A percentile compares a stretch with the other conserved stretches of the same genome.
These are phyloP conservation scores for Henricia sp. DNA, from an alignment of 53 echinoderm and acorn worm genomes.

Conservation along the genomic window DNA sequence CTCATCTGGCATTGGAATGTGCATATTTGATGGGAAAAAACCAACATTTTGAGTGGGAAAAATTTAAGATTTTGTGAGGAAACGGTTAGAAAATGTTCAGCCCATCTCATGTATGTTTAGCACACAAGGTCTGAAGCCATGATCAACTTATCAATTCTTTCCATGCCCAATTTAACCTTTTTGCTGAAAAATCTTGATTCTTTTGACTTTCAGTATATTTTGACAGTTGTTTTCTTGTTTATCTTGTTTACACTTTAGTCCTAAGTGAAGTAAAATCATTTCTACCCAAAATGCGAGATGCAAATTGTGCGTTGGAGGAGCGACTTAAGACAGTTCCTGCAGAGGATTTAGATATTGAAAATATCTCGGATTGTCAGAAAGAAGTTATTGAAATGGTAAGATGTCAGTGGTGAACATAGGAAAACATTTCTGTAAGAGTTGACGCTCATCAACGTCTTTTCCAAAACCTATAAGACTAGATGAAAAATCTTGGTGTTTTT, in stretches of 20 bases:
- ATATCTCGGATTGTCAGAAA: slow-evolving; percentile 51
- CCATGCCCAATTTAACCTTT: neutral
- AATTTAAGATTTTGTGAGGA: neutral
- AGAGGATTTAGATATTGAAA: slow-evolving; percentile 77
- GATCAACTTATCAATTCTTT: no score
- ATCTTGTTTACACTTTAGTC: no score
- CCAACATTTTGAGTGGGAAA: neutral
- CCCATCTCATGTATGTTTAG: no score
- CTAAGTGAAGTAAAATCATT: slow-evolving; percentile 71
- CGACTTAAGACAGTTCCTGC: slow-evolving; percentile 34
- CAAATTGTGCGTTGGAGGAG: slow-evolving; percentile 66
- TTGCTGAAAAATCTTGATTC: neutral
- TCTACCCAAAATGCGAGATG: slow-evolving; percentile 69
- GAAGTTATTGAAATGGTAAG: slow-evolving; percentile 83
- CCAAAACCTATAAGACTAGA: no score
- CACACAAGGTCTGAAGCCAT: no score
- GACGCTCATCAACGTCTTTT: no score
- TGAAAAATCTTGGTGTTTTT: no score
- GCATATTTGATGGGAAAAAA: no score
- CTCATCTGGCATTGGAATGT: no score
- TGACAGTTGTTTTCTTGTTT: neutral
- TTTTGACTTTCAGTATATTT: neutral
- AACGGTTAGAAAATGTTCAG: no score
- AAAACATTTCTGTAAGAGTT: no score
- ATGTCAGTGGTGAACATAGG: neutral